Base-by-base conservation (phyloP, 2,113 vertebrate genomes). In the Mobula birostris region DNA sequence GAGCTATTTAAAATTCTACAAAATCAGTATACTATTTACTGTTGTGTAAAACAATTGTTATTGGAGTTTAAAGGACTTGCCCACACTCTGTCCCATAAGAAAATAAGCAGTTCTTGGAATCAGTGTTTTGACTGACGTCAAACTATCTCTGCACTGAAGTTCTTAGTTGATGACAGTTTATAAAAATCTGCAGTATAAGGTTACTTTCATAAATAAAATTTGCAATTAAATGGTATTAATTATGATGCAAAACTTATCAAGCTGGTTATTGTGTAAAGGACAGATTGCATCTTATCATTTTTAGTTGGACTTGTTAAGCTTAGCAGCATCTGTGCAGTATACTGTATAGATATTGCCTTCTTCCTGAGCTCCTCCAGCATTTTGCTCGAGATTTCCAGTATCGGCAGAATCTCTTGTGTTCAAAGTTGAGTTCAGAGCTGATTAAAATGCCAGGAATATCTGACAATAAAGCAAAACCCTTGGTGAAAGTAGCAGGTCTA, bases 21-120 rank as follows among this genome's bases (percentile, higher is more conserved):
- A 74, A 74, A 93, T 93, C 40, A 56, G 74, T 74, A 11, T 40
- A 8, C 70, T 93, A 93, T 93, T 92, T 93, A 93, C 72, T 40
- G 36, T 93, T 93, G 48, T 27, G 21, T 56, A 14, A 93, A 74
- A 93, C 36, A 29, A 56, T 56, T 56, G 70, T 24, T 48, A 29
- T 68, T 66, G 29, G 82, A 58, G 85, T 88, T 66, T 9, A 70
- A 91, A 63, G n/a, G 29, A 17, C 68, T 91, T 63, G 32, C 87
- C 63, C 32, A 29, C 63, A 36, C 87, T 91, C 61, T 66, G 21
- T 92, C 88, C 66, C 66, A 36, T 70, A 24, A 4, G n/a, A 92
- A 24, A 91, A 66, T 91, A 27, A 87, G 83, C 19, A 61, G 63
- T 87, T 56, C 56, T 61, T 29, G 88, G 88, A 92, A 92, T 68